A percentile compares a stretch with the other conserved stretches of the same genome.
These are phyloP conservation scores for Digitonthophagus gazella DNA, from an alignment of 2,888 invertebrate species.

Conservation along the genomic window DNA sequence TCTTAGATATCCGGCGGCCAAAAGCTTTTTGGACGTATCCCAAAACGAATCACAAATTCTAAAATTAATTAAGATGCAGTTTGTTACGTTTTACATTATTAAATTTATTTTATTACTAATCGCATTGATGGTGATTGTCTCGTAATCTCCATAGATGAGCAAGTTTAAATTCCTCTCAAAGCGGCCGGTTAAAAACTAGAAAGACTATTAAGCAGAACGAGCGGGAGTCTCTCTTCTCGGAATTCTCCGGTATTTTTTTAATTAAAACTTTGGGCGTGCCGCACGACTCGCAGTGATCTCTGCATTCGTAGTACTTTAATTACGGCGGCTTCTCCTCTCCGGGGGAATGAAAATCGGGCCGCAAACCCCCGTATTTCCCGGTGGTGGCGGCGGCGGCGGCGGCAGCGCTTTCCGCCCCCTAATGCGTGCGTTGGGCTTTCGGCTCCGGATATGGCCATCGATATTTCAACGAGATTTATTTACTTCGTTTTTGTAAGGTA, in stretches of 20 bases:
- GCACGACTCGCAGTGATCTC: not conserved
- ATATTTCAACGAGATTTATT: not conserved
- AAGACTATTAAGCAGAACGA: not conserved
- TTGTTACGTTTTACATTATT: too few species aligned
- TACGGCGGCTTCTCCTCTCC: not conserved
- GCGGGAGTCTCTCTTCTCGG: not conserved
- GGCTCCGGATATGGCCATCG: not conserved
- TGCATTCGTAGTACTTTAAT: not conserved
- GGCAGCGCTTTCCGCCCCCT: not conserved
- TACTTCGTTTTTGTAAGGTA: not conserved
- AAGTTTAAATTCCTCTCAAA: not conserved
- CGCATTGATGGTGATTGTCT: too few species aligned
- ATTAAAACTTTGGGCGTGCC: not conserved
- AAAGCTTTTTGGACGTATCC: not conserved
- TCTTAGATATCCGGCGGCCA: not conserved
- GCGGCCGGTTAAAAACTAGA: not conserved
- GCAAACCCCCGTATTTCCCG: not conserved
- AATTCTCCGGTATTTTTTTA: not conserved
- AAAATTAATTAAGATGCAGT: too few species aligned
- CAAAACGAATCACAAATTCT: too few species aligned
- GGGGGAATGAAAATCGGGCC: not conserved
- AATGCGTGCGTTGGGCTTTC: not conserved
- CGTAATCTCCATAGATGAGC: not conserved
- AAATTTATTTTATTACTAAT: too few species aligned
- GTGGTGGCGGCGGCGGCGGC: not conserved